phyloP scores from a whole-genome alignment of 2,888 invertebrate species.

The Ennomos quercinarius region DNA sequence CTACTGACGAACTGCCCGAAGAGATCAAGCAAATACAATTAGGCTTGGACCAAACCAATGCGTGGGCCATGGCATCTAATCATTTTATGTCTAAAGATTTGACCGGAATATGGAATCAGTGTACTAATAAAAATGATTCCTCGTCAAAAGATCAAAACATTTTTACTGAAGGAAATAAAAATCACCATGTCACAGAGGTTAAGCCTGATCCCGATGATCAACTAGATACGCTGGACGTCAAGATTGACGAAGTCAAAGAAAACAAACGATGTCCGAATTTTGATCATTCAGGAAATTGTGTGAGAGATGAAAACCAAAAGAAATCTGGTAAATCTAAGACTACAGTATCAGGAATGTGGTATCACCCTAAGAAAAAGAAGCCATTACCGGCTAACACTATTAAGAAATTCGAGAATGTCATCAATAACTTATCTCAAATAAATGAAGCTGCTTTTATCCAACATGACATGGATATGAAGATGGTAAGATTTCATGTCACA shows the following conservation, averaged over 20 bases:
- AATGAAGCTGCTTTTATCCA: constrained; percentile 75
- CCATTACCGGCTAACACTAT: constrained; percentile 63
- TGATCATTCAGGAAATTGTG: constrained; percentile 74
- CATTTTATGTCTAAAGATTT: constrained; percentile 64
- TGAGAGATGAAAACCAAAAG: constrained; percentile 71
- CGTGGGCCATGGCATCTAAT: constrained; percentile 60
- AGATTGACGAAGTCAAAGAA: constrained; percentile 63
- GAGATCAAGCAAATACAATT: constrained; percentile 67
- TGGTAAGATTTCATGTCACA: constrained; percentile 54
- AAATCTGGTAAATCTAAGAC: constrained; percentile 68
- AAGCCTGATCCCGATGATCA: constrained; percentile 61
- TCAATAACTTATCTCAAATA: constrained; percentile 66
- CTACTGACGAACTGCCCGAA: constrained; percentile 63
- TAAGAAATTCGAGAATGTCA: constrained; percentile 75
- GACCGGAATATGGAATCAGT: constrained; percentile 63
- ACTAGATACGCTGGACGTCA: constrained; percentile 52
- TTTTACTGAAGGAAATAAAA: constrained; percentile 56
- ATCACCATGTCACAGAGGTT: constrained; percentile 50
- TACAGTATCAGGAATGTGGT: constrained; percentile 75
- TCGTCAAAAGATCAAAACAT: constrained; percentile 50
- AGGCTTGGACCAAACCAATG: constrained; percentile 55
- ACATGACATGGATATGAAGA: constrained; percentile 81
- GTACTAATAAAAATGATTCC: constrained; percentile 55
- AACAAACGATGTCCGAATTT: constrained; percentile 66
- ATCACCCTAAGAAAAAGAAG: constrained; percentile 80